Base-by-base conservation (phyloP, 2,113 vertebrate genomes). In the Dicentrarchus labrax region DNA sequence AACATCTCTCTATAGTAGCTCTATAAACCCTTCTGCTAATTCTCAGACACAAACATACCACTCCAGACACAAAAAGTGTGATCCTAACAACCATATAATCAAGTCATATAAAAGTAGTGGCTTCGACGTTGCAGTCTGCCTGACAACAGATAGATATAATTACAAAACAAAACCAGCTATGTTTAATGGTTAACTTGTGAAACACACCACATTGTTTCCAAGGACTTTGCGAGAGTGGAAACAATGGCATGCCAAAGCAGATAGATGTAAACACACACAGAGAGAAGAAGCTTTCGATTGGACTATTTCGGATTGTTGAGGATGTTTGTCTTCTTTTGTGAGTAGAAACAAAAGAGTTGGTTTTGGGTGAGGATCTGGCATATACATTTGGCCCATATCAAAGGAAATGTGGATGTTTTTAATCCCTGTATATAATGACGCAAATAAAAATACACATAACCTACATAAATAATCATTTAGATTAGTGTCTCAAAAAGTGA, bases 71-170 rank as follows among this genome's bases (percentile, higher is more conserved):
- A 95, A 60, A 95, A 95, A 95, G 95, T 90, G 92, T 93, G 94
- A 86, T 88, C 67, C 70, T 70, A 80, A 84, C 90, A 95, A 96
- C 95, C 96, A 95, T 97, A 96, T 97, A 97, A 97, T 97, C 96
- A 97, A 94, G 94, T 90, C 94, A 94, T 94, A 94, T 91, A 95
- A 93, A 91, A 96, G 94, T 95, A 95, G 90, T 95, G 94, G 92
- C 94, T 93, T 94, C 74, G 81, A 85, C 87, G 76, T 73, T 88
- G 82, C 87, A 94, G 90, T 96, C 95, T 94, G 95, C 95, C 94
- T 96, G 95, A 96, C 94, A 96, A 92, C 90, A 95, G 92, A 96
- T 95, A 96, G 93, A 97, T 94, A 92, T 96, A 95, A 96, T 96
- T 94, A 93, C 89, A 78, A 96, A 94, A 93, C 93, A 94, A 96